Percentiles rank a stretch among this genome's conserved stretches.
These are phyloP conservation scores for Piscicola geometra DNA, from an alignment of 2,888 invertebrate species.

Conservation along the genomic window DNA sequence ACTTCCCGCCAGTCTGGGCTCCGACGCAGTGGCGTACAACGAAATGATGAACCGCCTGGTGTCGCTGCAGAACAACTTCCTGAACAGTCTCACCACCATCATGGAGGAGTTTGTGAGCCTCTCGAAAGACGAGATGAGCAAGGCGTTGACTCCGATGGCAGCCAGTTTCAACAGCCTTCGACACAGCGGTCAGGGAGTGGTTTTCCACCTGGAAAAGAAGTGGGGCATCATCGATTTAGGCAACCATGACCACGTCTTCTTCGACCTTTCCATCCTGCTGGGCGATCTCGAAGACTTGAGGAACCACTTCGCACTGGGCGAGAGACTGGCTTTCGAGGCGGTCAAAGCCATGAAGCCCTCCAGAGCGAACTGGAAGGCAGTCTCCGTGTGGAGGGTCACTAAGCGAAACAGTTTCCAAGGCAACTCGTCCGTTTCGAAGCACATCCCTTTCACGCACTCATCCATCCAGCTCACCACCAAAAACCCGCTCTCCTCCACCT, in stretches of 20 bases:
- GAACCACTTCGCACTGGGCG: slow-evolving; percentile 53
- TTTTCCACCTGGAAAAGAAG: slow-evolving; percentile 56
- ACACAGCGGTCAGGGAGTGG: slow-evolving; percentile 50
- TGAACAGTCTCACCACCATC: not conserved
- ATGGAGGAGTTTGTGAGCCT: not conserved
- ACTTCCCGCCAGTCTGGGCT: not conserved
- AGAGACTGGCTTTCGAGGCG: slow-evolving; percentile 55
- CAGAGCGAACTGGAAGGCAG: slow-evolving; percentile 55
- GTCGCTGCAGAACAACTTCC: slow-evolving; percentile 10
- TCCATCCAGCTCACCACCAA: not conserved
- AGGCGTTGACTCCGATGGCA: not conserved
- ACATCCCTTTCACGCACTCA: too few relatives aligned
- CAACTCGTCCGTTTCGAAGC: too few relatives aligned
- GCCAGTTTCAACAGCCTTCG: slow-evolving; percentile 46
- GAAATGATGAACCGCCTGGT: not conserved
- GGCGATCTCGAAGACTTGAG: slow-evolving; percentile 54
- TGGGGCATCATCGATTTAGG: slow-evolving; percentile 58
- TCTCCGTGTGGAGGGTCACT: slow-evolving; percentile 54
- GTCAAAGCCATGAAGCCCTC: slow-evolving; percentile 56
- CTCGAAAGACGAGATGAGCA: slow-evolving; percentile 9
- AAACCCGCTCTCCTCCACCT: not conserved
- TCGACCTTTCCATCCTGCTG: slow-evolving; percentile 54
- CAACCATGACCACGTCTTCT: slow-evolving; percentile 57
- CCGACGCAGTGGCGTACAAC: not conserved
- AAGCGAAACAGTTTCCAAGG: slow-evolving; percentile 44